Percentiles rank a stretch among this genome's conserved stretches.
These are phyloP conservation scores for Drosophila colorata DNA, from an alignment of 2,888 invertebrate genomes.

Conservation along the genomic window DNA sequence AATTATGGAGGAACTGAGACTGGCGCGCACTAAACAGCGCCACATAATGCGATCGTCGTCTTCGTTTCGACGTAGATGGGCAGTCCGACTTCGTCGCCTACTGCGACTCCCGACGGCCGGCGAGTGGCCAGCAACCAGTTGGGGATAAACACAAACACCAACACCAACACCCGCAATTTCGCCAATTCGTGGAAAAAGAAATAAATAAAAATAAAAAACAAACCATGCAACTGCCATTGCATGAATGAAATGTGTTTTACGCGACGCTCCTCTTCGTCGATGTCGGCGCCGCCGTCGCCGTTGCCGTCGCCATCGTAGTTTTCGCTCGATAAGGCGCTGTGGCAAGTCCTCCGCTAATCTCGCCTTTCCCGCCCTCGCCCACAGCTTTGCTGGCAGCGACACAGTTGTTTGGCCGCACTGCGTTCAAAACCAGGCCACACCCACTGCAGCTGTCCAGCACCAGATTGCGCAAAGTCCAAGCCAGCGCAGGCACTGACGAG, in stretches of 20 bases:
- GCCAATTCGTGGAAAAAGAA: slow-evolving; percentile 83
- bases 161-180: slow-evolving; percentile 84
- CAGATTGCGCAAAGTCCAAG: not conserved
- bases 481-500: not conserved
- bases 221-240: slow-evolving; percentile 41
- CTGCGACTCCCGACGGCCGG: slow-evolving; percentile 27
- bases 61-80: slow-evolving; percentile 77
- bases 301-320: slow-evolving; percentile 36
- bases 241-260: slow-evolving; percentile 80
- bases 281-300: not conserved
- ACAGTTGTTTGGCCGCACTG: slow-evolving; percentile 3
- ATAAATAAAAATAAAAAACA: slow-evolving; percentile 35
- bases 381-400: slow-evolving; percentile 22
- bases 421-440: slow-evolving; percentile 8
- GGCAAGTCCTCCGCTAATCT: slow-evolving; percentile 37
- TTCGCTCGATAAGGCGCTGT: slow-evolving; percentile 43
- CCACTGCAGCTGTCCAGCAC: slow-evolving; percentile 19
- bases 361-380: not conserved
- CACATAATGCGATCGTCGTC: slow-evolving; percentile 79
- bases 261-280: slow-evolving; percentile 42
- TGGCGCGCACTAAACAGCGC: slow-evolving; percentile 72
- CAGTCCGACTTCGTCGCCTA: slow-evolving; percentile 33
- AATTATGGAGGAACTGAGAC: slow-evolving; percentile 79
- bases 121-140: slow-evolving; percentile 48
- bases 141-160: slow-evolving; percentile 37